Evolutionary conservation across 2,113 vertebrate genomes (phyloP).

Genomic region (Centrocercus urophasianus): DNA sequence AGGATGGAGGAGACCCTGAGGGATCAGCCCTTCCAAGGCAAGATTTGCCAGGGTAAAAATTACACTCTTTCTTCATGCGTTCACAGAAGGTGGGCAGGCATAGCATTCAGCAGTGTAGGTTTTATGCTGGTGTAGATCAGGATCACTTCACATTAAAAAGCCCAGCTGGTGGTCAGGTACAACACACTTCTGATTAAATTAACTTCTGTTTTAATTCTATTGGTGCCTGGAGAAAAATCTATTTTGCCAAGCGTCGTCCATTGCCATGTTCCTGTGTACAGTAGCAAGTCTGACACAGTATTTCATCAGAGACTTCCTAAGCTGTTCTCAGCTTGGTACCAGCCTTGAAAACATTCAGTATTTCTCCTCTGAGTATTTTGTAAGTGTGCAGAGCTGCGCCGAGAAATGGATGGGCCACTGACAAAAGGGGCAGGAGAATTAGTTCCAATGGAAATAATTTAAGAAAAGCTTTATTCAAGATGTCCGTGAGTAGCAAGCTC

Average conservation of each 20-base stretch:
- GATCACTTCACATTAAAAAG: background rate
- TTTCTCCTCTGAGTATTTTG: background rate
- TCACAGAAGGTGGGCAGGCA: background rate
- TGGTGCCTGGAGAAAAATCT: background rate
- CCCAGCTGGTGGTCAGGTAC: background rate
- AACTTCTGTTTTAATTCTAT: background rate
- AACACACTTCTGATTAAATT: background rate
- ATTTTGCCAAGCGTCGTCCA: background rate
- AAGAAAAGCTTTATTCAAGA: slow-evolving; percentile 57
- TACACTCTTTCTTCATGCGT: background rate
- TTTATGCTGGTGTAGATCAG: background rate
- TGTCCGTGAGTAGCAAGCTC: slow-evolving; percentile 23
- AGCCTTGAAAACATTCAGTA: background rate
- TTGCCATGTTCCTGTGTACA: background rate
- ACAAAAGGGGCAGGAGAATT: slow-evolving; percentile 54
- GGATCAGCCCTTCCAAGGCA: background rate
- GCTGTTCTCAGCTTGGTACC: background rate
- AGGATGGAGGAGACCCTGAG: background rate
- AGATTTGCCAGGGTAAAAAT: background rate
- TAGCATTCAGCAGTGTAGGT: background rate
- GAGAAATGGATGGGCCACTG: slow-evolving; percentile 44
- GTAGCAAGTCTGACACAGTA: background rate
- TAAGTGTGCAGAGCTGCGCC: background rate
- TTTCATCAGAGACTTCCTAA: background rate
- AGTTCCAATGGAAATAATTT: slow-evolving; percentile 64